A percentile compares a stretch with the other conserved stretches of the same genome.
Conservation (phyloP, 2,888 invertebrate species). For the Aphidius colemani region DNA sequence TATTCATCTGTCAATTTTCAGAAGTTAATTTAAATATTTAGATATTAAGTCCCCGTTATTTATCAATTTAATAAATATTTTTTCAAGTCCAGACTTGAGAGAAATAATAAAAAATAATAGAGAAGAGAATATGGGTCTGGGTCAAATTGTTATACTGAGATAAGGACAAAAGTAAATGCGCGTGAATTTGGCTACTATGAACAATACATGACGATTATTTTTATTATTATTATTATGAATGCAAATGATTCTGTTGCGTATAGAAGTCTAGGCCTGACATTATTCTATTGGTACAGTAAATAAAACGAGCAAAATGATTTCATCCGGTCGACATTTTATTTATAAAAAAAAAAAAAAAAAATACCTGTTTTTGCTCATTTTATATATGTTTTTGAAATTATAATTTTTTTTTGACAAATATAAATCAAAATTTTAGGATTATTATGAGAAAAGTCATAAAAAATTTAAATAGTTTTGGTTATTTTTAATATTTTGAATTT, state of each 20-base stretch:
- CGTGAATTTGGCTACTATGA: background rate
- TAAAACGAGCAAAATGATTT: constrained; percentile 30
- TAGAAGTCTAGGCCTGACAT: constrained; percentile 23
- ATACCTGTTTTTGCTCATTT: background rate
- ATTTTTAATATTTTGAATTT: no score
- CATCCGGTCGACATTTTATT: constrained; percentile 31
- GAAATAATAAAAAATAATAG: no score
- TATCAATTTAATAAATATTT: no score
- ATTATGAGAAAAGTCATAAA: no score
- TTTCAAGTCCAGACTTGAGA: no score
- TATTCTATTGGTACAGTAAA: constrained; percentile 32
- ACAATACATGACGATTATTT: no score
- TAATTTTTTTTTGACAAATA: background rate
- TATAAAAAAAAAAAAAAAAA: constrained; percentile 2
- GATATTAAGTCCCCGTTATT: no score
- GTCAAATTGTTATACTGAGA: background rate
- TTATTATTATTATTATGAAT: background rate
- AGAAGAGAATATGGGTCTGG: no score
- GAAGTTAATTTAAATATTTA: no score
- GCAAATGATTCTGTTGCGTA: constrained; percentile 4
- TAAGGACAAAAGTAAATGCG: background rate
- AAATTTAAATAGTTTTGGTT: no score
- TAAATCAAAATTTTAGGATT: background rate
- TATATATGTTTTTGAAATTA: background rate
- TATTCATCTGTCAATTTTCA: no score